Conservation (phyloP, 2,888 invertebrate species). For the Perdita meconis region DNA sequence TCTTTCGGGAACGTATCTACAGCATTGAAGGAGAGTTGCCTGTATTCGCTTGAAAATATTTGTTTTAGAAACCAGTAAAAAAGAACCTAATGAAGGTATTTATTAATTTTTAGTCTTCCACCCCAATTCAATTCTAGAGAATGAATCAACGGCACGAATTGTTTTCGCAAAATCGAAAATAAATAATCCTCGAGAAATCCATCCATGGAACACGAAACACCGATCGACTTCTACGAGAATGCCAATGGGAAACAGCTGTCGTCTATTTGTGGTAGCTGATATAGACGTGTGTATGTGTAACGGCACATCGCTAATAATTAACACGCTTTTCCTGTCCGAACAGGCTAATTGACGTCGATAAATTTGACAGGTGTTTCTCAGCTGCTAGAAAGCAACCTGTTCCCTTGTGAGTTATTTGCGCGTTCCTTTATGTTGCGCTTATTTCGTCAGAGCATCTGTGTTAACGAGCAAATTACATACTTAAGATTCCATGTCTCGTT, state of each 20-base stretch:
- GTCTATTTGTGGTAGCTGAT: constrained; percentile 2
- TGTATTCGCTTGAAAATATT: too few species aligned
- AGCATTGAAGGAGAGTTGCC: too few species aligned
- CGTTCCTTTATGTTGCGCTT: constrained; percentile 6
- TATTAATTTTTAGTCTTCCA: not conserved
- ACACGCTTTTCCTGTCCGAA: constrained; percentile 58
- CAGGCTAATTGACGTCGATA: constrained; percentile 67
- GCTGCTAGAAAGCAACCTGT: constrained; percentile 65
- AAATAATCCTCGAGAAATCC: not conserved
- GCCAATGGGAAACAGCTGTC: constrained; percentile 51
- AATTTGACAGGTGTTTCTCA: constrained; percentile 66
- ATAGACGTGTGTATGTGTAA: constrained; percentile 21
- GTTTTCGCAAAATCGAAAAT: not conserved
- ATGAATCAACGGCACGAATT: not conserved
- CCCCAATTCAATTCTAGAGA: not conserved
- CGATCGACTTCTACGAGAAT: constrained; percentile 19
- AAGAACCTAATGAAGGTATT: too few species aligned
- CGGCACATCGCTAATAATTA: constrained; percentile 68
- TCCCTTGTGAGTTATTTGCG: constrained; percentile 18
- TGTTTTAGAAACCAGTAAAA: too few species aligned
- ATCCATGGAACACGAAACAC: not conserved
- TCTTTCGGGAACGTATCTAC: too few species aligned
- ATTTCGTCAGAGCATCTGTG: not conserved
- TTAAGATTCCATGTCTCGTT: too few species aligned
- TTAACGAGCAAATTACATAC: not conserved